Percentiles rank a stretch among this genome's conserved stretches.
These are phyloP conservation scores for Lithobius niger DNA, from an alignment of 1,140 invertebrate genomes.

Conservation along the genomic window DNA sequence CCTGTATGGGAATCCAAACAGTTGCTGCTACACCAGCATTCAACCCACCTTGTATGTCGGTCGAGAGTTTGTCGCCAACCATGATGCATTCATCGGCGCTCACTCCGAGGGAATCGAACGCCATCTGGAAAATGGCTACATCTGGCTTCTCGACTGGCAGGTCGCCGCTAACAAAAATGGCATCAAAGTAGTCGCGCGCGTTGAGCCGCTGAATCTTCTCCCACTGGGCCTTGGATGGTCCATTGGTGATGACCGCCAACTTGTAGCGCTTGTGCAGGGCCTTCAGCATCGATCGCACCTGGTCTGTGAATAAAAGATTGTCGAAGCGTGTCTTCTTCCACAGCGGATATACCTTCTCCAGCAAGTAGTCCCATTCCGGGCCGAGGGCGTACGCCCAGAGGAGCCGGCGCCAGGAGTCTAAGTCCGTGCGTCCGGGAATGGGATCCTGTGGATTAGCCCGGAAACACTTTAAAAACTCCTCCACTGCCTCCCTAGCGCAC, in stretches of 20 bases:
- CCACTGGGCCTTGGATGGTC: conserved; percentile 68
- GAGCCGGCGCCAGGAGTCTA: conserved; percentile 57
- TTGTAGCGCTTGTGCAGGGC: conserved; percentile 49
- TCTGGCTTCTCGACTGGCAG: conserved; percentile 69
- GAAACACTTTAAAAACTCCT: conserved; percentile 38
- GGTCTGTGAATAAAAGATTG: conserved; percentile 47
- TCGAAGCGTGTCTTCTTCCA: conserved; percentile 62
- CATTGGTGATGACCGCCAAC: conserved; percentile 66
- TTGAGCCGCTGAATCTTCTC: conserved; percentile 54
- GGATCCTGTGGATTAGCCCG: conserved; percentile 7
- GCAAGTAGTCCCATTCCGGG: conserved; percentile 51
- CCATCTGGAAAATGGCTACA: conserved; percentile 49
- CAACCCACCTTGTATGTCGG: conserved; percentile 65
- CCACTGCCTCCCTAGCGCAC: conserved; percentile 25
- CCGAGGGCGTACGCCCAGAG: conserved; percentile 61
- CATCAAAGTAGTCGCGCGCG: conserved; percentile 55
- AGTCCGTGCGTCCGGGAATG: conserved; percentile 29
- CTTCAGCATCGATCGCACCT: conserved; percentile 47
- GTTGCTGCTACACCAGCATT: conserved; percentile 56
- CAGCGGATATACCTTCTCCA: conserved; percentile 52
- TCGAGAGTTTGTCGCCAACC: conserved; percentile 73
- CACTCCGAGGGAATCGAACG: conserved; percentile 55
- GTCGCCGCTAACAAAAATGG: conserved; percentile 64
- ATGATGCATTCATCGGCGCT: conserved; percentile 58
- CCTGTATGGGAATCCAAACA: conserved; percentile 52